Base-by-base conservation (phyloP, 1,140 invertebrate genomes). In the Drosophila hydei region DNA sequence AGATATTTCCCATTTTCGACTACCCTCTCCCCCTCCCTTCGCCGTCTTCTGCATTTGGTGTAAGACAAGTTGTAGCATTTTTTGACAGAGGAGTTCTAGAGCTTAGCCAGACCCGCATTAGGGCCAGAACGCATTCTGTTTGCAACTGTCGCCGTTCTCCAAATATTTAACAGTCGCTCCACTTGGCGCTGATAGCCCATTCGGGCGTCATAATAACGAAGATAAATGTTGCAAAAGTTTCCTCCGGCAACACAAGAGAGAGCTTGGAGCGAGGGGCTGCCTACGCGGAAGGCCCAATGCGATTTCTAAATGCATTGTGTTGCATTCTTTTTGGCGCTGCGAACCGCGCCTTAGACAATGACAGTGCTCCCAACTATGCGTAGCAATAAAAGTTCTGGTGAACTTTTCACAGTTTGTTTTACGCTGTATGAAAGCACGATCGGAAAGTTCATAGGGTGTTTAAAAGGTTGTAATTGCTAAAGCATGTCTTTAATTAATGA, bases 191-290 rank as follows among this genome's bases (percentile, higher is more conserved):
- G 83, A 87, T 87, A 87, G 83, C 83, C 78, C 83, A 81, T 87
- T 87, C 75, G 83, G 87, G 83, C 83, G 83, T 88, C 83, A 87
- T 87, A 88, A 87, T 87, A 87, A 87, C 83, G 83, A 87, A 88
- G 83, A 87, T 87, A 87, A 87, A 87, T 87, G 83, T 83, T 73
- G 72, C 72, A 51, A 81, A 87, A 87, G 63, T 87, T 87, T 81
- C 67, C 75, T 64, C 11, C 0, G 12, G 40, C 72, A 88, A 72
- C 63, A 81, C 61, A 75, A 62, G 51, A 14, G 21, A 16, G 38
- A n/a, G n/a, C n/a, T n/a, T n/a, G n/a, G 9, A 43, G 4, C 9
- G 33, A 11, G 12, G 9, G 7, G 21, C 6, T 16, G n/a, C 25
- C 8, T 16, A 9, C 8, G 9, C 3, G 23, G 43, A 30, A 48